Base-by-base conservation (phyloP, 30 jellyfish, hydroid and myxozoan genomes). In the Euphysa ruthae region DNA sequence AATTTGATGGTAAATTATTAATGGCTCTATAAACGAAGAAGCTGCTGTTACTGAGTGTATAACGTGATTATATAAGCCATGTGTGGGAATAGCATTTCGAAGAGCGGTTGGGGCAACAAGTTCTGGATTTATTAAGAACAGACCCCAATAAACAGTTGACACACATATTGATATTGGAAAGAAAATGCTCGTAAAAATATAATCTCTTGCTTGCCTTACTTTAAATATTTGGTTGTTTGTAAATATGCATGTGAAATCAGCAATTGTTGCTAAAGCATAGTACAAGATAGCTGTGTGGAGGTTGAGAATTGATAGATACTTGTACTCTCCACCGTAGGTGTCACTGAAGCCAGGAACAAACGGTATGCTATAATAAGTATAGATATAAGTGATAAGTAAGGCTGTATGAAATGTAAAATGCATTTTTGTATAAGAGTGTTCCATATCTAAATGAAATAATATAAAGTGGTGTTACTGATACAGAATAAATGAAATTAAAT, bases 291-390 rank as follows among this genome's bases (percentile, higher is more conserved):
- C 61, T 38, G 71, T 1, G 16, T 49, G 3, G 38, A 80, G 25
- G 55, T 70, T 80, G 43, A 70, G 61, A 49, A 80, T 61, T 0
- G 94, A 70, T 38, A 81, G 49, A 43, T 61, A 81, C 63, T 81
- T 81, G 61, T 61, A 63, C 42, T 82, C 29, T 1, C 94, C 94
- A n/a, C 94, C 94, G 43, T 81, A 81, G 1, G 82, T 58, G 46
- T 70, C 61, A 0, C 78, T 80, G 16, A 49, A 34, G 19, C 93
- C 93, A n/a, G 72, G 49, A 6, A 70, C 64, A 60, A 58, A 71
- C 4, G 34, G 12, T 18, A 28, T 23, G 10, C 22, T 15, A 15
- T 15, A 12, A 12, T 52, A 15, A 0, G 65, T 52, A 31, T 52
- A 52, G 15, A 20, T 0, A 52, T 52, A 52, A n/a, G n/a, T 8